These are phyloP conservation scores for Drosophila borealis DNA, from an alignment of 2,888 invertebrate species.

Conservation along the genomic window DNA sequence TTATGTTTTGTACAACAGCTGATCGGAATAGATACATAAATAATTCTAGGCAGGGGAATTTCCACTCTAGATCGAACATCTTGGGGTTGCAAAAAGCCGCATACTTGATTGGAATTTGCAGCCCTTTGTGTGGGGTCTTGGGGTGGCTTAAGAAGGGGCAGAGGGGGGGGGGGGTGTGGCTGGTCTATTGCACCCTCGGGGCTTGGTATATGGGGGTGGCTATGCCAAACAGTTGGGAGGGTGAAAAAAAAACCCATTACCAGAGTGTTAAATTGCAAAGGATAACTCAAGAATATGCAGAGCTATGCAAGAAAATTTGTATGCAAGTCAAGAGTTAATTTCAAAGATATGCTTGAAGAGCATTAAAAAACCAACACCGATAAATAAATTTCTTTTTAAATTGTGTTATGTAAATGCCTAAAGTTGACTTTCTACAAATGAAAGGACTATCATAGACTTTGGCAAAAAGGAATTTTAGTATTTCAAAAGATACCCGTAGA, in stretches of 20 bases:
- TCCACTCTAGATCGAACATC: slow-evolving; percentile 4
- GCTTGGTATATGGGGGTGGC: slow-evolving; percentile 7
- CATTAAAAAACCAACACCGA: not conserved
- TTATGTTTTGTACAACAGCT: slow-evolving; percentile 9
- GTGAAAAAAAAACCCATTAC: slow-evolving; percentile 7
- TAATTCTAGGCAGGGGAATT: not conserved
- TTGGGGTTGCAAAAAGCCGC: slow-evolving; percentile 19
- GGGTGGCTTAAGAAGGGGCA: too few species aligned
- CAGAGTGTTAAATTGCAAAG: slow-evolving; percentile 4
- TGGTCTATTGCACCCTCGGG: slow-evolving; percentile 12
- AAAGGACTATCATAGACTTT: too few species aligned
- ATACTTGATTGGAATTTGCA: slow-evolving; percentile 9
- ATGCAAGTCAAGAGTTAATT: not conserved
- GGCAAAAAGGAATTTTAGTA: too few species aligned
- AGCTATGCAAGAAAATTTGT: slow-evolving; percentile 5
- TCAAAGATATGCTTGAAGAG: not conserved
- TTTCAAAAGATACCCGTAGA: not conserved
- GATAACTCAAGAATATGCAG: slow-evolving; percentile 3
- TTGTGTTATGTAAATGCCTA: too few species aligned
- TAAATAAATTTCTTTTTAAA: not conserved
- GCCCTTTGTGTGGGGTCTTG: not conserved
- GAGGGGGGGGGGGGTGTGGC: not conserved
- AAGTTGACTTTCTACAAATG: not conserved
- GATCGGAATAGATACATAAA: not conserved
- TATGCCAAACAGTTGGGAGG: not conserved